These are phyloP conservation scores for Myzus persicae DNA, from an alignment of 1,140 invertebrate species.

Conservation along the genomic window DNA sequence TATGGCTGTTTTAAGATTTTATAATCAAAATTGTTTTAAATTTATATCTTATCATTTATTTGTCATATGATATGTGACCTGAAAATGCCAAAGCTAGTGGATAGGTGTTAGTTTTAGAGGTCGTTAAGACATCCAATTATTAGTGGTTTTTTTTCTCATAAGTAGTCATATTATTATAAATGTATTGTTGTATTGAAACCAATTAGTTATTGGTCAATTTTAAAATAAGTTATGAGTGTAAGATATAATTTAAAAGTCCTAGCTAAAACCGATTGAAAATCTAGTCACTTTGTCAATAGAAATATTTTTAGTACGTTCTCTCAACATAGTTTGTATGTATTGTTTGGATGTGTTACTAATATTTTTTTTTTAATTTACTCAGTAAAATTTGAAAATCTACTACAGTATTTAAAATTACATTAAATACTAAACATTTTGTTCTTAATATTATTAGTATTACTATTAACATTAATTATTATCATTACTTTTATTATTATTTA, in stretches of 20 bases:
- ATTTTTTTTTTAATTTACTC: slow-evolving; percentile 27
- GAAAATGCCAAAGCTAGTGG: not conserved
- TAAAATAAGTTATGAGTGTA: not conserved
- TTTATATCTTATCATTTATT: not conserved
- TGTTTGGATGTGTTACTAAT: not conserved
- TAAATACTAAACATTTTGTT: not conserved
- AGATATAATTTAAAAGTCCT: slow-evolving; percentile 4
- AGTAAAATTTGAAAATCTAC: not conserved
- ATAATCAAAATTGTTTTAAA: not conserved
- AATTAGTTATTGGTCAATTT: not conserved
- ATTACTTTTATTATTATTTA: not conserved
- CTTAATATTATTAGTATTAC: slow-evolving; percentile 9
- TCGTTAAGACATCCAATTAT: not conserved
- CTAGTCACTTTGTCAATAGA: slow-evolving; percentile 47
- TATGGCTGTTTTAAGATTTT: not conserved
- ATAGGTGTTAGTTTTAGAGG: not conserved
- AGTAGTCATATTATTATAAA: not conserved
- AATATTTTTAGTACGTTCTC: not conserved
- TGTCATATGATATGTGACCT: not conserved
- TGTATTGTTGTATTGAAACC: not conserved
- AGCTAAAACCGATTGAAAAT: not conserved
- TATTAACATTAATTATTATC: slow-evolving; percentile 7
- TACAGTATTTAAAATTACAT: slow-evolving; percentile 15
- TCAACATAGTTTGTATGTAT: not conserved
- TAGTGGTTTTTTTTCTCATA: not conserved